Evolutionary conservation across 2,888 invertebrate genomes (phyloP).

Genomic region (Ophraella communa): DNA sequence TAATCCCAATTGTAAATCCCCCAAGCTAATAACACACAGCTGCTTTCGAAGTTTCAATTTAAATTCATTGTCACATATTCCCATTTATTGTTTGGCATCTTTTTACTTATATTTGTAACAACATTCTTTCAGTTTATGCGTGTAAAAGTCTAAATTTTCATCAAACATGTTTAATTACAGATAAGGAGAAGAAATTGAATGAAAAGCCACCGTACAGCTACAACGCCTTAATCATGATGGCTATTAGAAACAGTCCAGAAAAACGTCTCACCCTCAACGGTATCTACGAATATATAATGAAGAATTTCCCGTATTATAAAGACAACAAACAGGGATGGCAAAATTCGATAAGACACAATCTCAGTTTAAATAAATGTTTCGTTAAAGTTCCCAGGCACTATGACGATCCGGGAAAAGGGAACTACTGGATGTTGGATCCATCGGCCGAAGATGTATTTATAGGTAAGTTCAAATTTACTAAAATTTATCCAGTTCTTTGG

Average conservation of each 20-base stretch:
- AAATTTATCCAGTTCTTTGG: too few species aligned
- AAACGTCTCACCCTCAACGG: slow-evolving; percentile 94
- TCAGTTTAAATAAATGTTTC: slow-evolving; percentile 97
- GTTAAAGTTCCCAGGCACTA: slow-evolving; percentile 98
- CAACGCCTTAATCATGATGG: slow-evolving; percentile 99
- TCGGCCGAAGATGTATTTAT: slow-evolving; percentile 98
- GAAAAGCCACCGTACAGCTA: slow-evolving; percentile 98
- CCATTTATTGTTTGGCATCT: too few species aligned
- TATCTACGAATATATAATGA: slow-evolving; percentile 98
- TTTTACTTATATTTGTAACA: too few species aligned
- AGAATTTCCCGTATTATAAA: slow-evolving; percentile 96
- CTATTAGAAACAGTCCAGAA: slow-evolving; percentile 92
- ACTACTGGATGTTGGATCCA: slow-evolving; percentile 99
- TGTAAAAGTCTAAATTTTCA: too few species aligned
- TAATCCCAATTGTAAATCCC: too few species aligned
- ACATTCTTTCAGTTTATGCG: too few species aligned
- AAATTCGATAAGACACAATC: slow-evolving; percentile 96
- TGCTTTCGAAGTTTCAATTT: too few species aligned
- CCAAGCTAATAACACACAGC: too few species aligned
- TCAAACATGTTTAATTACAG: slow-evolving; percentile 33
- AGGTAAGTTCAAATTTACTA: slow-evolving; percentile 24
- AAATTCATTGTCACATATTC: too few species aligned
- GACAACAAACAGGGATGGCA: slow-evolving; percentile 99
- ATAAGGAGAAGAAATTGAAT: slow-evolving; percentile 73
- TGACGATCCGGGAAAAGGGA: slow-evolving; percentile 99